These are phyloP conservation scores for Phyto melanocephala DNA, from an alignment of 2,888 invertebrate genomes.

Conservation along the genomic window DNA sequence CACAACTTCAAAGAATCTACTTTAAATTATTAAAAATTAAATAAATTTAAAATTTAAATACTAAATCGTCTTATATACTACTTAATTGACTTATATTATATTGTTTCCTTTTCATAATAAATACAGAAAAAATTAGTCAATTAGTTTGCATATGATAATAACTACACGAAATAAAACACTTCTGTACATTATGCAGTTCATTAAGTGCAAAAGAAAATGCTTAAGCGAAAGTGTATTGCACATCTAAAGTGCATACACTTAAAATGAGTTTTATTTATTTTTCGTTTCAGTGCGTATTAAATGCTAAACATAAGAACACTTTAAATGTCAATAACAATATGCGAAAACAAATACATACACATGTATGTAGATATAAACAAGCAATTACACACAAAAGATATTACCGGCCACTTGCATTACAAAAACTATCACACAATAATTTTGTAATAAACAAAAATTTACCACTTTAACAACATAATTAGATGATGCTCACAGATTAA, in stretches of 20 bases:
- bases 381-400: too few relatives aligned
- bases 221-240: too few relatives aligned
- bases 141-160: not conserved
- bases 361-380: not conserved
- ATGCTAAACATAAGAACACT: slow-evolving; percentile 51
- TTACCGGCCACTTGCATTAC: too few relatives aligned
- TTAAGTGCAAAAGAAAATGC: slow-evolving; percentile 12
- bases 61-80: too few relatives aligned
- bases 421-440: not conserved
- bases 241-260: too few relatives aligned
- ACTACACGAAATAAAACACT: not conserved
- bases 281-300: not conserved
- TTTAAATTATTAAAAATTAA: too few relatives aligned
- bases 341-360: not conserved
- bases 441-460: slow-evolving; percentile 14
- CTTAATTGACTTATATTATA: too few relatives aligned
- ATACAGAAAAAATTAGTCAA: not conserved
- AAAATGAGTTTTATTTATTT: slow-evolving; percentile 24
- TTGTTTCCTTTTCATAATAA: not conserved
- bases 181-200: slow-evolving; percentile 2
- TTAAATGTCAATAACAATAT: slow-evolving; percentile 25
- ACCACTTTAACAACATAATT: slow-evolving; percentile 52
- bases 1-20: too few relatives aligned
- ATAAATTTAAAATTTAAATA: too few relatives aligned
- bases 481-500: slow-evolving; percentile 54